A percentile compares a stretch with the other conserved stretches of the same genome.
phyloP scores from a whole-genome alignment of 2,888 invertebrate genomes.

The Lamproptera curius region DNA sequence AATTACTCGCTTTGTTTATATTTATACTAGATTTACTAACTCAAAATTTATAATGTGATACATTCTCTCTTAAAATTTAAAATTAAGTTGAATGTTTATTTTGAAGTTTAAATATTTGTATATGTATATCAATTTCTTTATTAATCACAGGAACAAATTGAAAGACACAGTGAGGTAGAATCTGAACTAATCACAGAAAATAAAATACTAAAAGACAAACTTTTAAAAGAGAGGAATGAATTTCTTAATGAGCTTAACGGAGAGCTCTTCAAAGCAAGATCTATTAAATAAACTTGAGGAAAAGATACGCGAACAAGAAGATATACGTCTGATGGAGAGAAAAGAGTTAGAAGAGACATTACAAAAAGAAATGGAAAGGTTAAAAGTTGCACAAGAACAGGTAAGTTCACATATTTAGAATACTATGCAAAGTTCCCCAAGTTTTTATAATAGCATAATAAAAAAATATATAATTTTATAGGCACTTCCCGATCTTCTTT shows the following conservation, averaged over 20 bases:
- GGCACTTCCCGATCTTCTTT: too few species aligned
- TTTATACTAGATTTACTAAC: too few species aligned
- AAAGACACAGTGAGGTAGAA: constrained; percentile 58
- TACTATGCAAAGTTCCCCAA: too few species aligned
- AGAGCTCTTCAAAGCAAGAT: constrained; percentile 70
- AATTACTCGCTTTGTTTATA: too few species aligned
- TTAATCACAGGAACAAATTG: constrained; percentile 61
- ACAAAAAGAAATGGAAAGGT: constrained; percentile 56
- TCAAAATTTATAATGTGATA: too few species aligned
- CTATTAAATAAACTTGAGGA: constrained; percentile 67
- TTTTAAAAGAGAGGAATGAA: constrained; percentile 68
- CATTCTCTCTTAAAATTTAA: too few species aligned
- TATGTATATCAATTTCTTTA: constrained; percentile 1
- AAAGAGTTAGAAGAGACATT: constrained; percentile 54
- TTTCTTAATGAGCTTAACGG: constrained; percentile 66
- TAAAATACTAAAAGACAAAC: constrained; percentile 58
- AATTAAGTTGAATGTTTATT: too few species aligned
- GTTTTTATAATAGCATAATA: too few species aligned
- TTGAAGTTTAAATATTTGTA: background rate
- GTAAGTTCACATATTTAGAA: constrained; percentile 32
- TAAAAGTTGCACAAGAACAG: constrained; percentile 64
- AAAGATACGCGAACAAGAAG: constrained; percentile 68
- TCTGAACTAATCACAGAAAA: constrained; percentile 67
- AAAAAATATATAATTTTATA: too few species aligned
- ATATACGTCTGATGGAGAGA: constrained; percentile 61